phyloP scores from a whole-genome alignment of 2,888 invertebrate species.

The Catocala sponsa region DNA sequence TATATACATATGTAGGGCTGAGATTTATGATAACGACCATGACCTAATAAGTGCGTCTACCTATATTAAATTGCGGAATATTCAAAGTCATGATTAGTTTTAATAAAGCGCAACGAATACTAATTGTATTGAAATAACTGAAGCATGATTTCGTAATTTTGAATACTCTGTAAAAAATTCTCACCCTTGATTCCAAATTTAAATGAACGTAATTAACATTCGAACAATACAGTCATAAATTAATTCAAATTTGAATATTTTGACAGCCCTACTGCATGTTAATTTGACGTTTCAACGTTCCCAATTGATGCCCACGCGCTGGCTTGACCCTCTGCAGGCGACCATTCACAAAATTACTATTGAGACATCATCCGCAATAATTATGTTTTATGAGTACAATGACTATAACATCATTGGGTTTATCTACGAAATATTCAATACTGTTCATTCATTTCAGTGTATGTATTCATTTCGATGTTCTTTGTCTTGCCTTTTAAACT shows the following conservation, averaged over 20 bases:
- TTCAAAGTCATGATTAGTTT: background rate
- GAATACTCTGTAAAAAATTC: slow-evolving; percentile 4
- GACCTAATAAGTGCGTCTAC: too few relatives aligned
- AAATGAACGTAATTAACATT: slow-evolving; percentile 23
- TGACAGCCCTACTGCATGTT: slow-evolving; percentile 70
- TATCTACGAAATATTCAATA: slow-evolving; percentile 21
- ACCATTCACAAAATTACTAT: slow-evolving; percentile 78
- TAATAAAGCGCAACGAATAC: background rate
- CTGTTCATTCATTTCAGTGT: too few relatives aligned
- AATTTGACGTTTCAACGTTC: slow-evolving; percentile 79
- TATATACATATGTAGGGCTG: slow-evolving; percentile 36
- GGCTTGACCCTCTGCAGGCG: slow-evolving; percentile 71
- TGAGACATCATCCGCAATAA: slow-evolving; percentile 79
- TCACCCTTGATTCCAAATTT: slow-evolving; percentile 17
- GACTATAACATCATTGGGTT: slow-evolving; percentile 27
- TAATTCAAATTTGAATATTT: slow-evolving; percentile 34
- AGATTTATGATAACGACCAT: background rate
- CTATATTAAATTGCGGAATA: too few relatives aligned
- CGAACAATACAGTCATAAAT: slow-evolving; percentile 40
- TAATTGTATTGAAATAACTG: slow-evolving; percentile 7
- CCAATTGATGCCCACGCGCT: slow-evolving; percentile 83
- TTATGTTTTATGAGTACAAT: slow-evolving; percentile 60
- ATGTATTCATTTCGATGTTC: background rate
- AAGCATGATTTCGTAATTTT: slow-evolving; percentile 9
- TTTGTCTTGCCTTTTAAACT: background rate